Evolutionary conservation across 2,113 vertebrate genomes (phyloP).

Genomic region (Stictonetta naevosa): DNA sequence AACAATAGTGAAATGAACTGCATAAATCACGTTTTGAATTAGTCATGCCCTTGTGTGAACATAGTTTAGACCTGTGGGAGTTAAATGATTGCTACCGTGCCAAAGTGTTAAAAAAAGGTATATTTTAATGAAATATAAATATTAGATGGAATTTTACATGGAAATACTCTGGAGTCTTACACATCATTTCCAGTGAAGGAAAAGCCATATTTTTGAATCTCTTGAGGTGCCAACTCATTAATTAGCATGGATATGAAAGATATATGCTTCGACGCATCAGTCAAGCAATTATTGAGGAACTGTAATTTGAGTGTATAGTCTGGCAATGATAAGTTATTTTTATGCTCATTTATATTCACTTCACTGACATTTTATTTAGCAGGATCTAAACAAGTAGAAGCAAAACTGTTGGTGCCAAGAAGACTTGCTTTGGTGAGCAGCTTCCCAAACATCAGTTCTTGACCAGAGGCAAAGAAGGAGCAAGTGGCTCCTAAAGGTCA

Average conservation of each 20-base stretch:
- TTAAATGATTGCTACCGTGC: neutral
- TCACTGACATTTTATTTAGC: slow-evolving; percentile 19
- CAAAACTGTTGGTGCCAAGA: neutral
- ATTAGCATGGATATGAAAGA: slow-evolving; percentile 39
- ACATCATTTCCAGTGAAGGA: slow-evolving; percentile 33
- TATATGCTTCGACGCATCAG: neutral
- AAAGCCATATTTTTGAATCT: slow-evolving; percentile 8
- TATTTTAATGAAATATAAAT: slow-evolving; percentile 48
- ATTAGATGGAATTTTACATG: slow-evolving; percentile 20
- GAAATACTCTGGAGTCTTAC: slow-evolving; percentile 29
- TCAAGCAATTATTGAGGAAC: slow-evolving; percentile 36
- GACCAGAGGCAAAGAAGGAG: neutral
- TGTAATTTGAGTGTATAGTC: slow-evolving; percentile 13
- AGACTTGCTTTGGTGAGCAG: neutral
- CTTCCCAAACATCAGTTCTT: neutral
- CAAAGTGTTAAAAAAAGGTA: neutral
- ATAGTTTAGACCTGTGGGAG: neutral
- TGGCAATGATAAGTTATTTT: slow-evolving; percentile 17
- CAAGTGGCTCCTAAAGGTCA: neutral
- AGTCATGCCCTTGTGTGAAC: neutral
- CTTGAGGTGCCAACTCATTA: slow-evolving; percentile 44
- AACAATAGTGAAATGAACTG: neutral
- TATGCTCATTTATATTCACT: slow-evolving; percentile 36
- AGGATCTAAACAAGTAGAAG: slow-evolving; percentile 4
- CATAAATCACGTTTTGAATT: neutral